Base-by-base conservation (phyloP, 2,888 invertebrate genomes). In the Cephus rjabovi region DNA sequence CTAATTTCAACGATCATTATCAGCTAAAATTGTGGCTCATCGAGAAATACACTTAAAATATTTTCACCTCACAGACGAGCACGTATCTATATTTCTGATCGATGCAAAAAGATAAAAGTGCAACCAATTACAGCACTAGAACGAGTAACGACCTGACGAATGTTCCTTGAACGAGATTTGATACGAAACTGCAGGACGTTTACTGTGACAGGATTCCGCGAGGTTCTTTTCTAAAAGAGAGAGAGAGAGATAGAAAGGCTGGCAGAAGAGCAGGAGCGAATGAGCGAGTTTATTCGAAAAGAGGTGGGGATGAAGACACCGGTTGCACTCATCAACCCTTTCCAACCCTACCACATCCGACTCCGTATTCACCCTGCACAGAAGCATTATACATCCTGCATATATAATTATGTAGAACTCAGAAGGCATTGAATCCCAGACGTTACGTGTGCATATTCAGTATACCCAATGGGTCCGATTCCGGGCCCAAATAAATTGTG, bases 281-380 rank as follows among this genome's bases (percentile, higher is more conserved):
- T 77, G 79, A 79, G 81, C 79, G 81, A 81, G 81, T 79, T 40
- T 40, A 81, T 76, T 73, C 77, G 69, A 33, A 70, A 33, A 34
- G 73, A 73, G 80, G 87, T 85, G 89, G 90, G 90, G 89, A 87
- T 40, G 87, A 89, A 89, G 90, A 90, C 90, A 90, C 90, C 90
- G 90, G 90, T 90, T 90, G 90, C 90, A 89, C 90, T 90, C 90
- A 90, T 90, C 90, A 90, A 90, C 89, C 89, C 90, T 89, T 89
- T 89, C 69, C 74, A 76, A 35, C 33, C 77, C 35, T 40, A 40
- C 69, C 37, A 35, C 34, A 75, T 83, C 80, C 78, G 76, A 78
- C 37, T 11, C 34, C 37, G 31, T 40, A 40, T 75, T 75, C 33
- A 40, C 68, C 34, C 34, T 40, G n/a, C 71, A 34, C 70, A 80